Conservation (phyloP, 2,113 vertebrate species). For the Bos taurus region ARS-UCD2.0 NC_037340.1:20917501-20918000, state of each 20-base stretch:
- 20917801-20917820: neutral
- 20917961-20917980: neutral
- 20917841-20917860: neutral
- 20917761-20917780: neutral
- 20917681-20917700: neutral
- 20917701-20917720: neutral
- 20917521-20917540: neutral
- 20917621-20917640: neutral
- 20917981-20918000: neutral
- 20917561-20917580: too few species aligned
- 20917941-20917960: neutral
- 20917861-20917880: neutral
- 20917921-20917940: neutral
- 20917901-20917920: neutral
- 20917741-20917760: neutral
- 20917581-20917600: neutral
- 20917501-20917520: neutral
- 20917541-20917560: neutral
- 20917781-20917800: neutral
- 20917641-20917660: neutral
- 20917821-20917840: neutral
- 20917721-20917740: neutral
- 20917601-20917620: neutral
- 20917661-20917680: neutral
- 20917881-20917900: neutral